Evolutionary conservation across 2,888 invertebrate genomes (phyloP).

Genomic region (Perizoma affinitatum): DNA sequence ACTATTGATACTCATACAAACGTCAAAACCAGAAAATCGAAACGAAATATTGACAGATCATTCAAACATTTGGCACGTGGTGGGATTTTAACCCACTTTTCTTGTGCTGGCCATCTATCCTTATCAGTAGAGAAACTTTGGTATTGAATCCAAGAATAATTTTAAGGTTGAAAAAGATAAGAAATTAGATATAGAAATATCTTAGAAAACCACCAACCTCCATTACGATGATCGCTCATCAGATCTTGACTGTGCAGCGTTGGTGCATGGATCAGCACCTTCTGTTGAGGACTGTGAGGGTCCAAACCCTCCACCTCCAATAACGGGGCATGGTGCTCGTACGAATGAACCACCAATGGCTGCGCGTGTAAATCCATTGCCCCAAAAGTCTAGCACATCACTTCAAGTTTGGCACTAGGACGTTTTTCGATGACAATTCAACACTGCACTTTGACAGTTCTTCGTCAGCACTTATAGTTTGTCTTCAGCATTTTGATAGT

Average conservation of each 20-base stretch:
- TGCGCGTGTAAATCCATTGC: constrained; percentile 79
- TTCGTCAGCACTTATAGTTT: background rate
- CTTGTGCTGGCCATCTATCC: too few relatives aligned
- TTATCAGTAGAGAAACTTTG: too few relatives aligned
- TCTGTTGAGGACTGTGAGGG: constrained; percentile 79
- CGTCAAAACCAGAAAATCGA: too few relatives aligned
- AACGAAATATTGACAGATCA: too few relatives aligned
- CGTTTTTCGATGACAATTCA: too few relatives aligned
- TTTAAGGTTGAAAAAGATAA: too few relatives aligned
- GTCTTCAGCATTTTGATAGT: background rate
- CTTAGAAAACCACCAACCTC: constrained; percentile 57
- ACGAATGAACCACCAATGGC: constrained; percentile 73
- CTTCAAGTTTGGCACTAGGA: constrained; percentile 19
- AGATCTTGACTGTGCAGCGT: constrained; percentile 74
- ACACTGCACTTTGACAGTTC: too few relatives aligned
- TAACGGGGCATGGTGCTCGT: constrained; percentile 76
- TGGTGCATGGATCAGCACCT: constrained; percentile 76
- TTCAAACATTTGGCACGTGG: too few relatives aligned
- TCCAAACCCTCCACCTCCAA: constrained; percentile 77
- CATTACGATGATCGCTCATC: constrained; percentile 75
- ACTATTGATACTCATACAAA: too few relatives aligned
- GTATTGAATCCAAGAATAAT: too few relatives aligned
- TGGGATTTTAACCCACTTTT: too few relatives aligned
- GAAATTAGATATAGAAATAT: too few relatives aligned
- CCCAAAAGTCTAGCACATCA: constrained; percentile 45